These are phyloP conservation scores for Andrena fulva DNA, from an alignment of 2,888 invertebrate genomes.

Conservation along the genomic window DNA sequence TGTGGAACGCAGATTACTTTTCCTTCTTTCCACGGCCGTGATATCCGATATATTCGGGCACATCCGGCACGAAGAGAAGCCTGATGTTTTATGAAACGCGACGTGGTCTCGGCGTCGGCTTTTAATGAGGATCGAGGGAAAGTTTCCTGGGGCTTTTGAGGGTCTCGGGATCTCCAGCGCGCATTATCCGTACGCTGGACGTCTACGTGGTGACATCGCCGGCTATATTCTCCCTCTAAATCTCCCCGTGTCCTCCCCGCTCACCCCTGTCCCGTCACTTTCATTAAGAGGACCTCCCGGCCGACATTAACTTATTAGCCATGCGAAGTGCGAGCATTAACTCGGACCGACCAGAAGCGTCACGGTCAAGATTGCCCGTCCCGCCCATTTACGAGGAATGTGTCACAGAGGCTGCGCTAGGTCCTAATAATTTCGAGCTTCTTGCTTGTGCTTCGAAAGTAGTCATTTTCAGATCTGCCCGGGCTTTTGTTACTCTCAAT, in stretches of 20 bases:
- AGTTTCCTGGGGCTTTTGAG: constrained; percentile 61
- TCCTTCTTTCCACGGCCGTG: constrained; percentile 26
- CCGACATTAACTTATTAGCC: constrained; percentile 75
- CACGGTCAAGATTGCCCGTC: constrained; percentile 46
- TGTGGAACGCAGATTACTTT: constrained; percentile 53
- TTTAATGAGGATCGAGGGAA: constrained; percentile 69
- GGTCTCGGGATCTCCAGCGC: constrained; percentile 48
- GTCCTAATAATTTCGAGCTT: background rate
- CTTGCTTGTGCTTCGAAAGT: background rate
- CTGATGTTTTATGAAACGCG: constrained; percentile 60
- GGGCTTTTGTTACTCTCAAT: background rate
- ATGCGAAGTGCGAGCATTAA: constrained; percentile 69
- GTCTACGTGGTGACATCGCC: constrained; percentile 22
- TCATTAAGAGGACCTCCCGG: constrained; percentile 70
- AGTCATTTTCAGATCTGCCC: background rate
- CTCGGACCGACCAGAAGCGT: constrained; percentile 38
- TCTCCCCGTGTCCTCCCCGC: constrained; percentile 9
- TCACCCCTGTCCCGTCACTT: constrained; percentile 36
- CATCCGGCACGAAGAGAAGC: constrained; percentile 35
- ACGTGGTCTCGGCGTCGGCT: constrained; percentile 48
- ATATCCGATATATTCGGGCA: constrained; percentile 58
- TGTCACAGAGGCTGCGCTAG: background rate
- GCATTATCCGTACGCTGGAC: constrained; percentile 58
- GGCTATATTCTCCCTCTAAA: constrained; percentile 26
- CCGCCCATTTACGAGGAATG: constrained; percentile 50